These are phyloP conservation scores for Drosophila merina DNA, from an alignment of 2,888 invertebrate species.

Conservation along the genomic window DNA sequence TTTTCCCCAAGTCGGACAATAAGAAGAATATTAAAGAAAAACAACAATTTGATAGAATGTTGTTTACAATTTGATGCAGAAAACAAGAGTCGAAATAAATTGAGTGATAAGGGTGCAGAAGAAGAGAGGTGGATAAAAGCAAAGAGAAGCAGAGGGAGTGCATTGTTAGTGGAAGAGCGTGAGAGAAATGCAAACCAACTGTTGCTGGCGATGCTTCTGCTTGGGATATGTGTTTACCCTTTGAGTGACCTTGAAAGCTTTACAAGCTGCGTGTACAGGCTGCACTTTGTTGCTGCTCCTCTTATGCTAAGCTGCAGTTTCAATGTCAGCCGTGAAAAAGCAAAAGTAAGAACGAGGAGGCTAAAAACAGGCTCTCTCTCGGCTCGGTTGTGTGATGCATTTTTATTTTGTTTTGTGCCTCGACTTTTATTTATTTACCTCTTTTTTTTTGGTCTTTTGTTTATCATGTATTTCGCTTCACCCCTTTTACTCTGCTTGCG, in stretches of 20 bases:
- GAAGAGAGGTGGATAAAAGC: not conserved
- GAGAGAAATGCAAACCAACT: slow-evolving; percentile 54
- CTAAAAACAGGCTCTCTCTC: slow-evolving; percentile 28
- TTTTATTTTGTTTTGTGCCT: slow-evolving; percentile 35
- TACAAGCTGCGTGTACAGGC: slow-evolving; percentile 41
- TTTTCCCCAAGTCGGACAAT: not conserved
- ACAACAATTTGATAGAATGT: slow-evolving; percentile 23
- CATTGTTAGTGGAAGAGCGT: not conserved
- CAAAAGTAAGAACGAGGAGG: slow-evolving; percentile 39
- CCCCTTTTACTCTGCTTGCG: slow-evolving; percentile 20
- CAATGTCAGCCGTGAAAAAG: slow-evolving; percentile 62
- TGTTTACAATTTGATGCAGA: slow-evolving; percentile 27
- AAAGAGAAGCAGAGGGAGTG: not conserved
- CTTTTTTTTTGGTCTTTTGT: slow-evolving; percentile 34
- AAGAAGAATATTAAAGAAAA: slow-evolving; percentile 27
- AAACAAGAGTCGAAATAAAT: not conserved
- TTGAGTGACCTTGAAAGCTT: slow-evolving; percentile 68
- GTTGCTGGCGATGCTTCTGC: slow-evolving; percentile 49
- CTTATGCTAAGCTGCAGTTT: slow-evolving; percentile 55
- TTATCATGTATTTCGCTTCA: slow-evolving; percentile 49
- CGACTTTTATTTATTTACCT: slow-evolving; percentile 42
- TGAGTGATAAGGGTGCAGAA: not conserved
- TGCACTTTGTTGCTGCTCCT: slow-evolving; percentile 47
- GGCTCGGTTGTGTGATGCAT: slow-evolving; percentile 6
- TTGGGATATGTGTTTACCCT: slow-evolving; percentile 54